Base-by-base conservation (phyloP, 2,797 vertebrate species). In the Centroberyx gerrardi region DNA sequence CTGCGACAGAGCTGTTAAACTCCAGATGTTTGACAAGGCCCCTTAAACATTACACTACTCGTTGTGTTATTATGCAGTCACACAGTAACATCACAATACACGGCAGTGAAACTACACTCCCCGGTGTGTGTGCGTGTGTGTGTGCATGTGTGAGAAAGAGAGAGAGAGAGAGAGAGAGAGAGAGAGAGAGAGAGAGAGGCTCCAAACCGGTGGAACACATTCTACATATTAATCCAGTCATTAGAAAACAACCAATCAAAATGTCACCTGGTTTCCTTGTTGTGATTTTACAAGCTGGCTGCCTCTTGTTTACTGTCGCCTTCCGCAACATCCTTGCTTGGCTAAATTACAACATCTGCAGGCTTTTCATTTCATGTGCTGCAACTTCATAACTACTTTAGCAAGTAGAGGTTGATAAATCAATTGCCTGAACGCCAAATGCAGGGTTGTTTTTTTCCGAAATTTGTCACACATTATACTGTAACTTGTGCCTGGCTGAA, bases 1-100 rank as follows among this genome's bases (percentile, higher is more conserved):
- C 94, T 97, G 96, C 96, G 96, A 97, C 94, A 94, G 96, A 97
- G 97, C 96, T 96, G 94, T 98, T 98, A 97, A 97, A 97, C 92
- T 95, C 97, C 97, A 99, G 97, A 97, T 99, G 97, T 96, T 97
- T 96, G 94, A 95, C 96, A 95, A 93, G 93, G 90, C 89, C 89
- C 84, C 92, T 90, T 90, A 93, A 94, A 93, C 91, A 92, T 91
- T 88, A 94, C 90, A 90, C 88, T 83, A 80, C 84, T 90, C 80
- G 68, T 76, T 83, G 78, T 83, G 88, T 87, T 92, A 89, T 88
- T 87, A 84, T 85, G 81, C 87, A 80, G 81, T 82, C 80, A 49
- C 85, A 86, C 82, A 72, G 70, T 70, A 83, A 75, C 85, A 83
- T 82, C 85, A 80, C 78, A 76, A 83, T 55, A 79, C 84, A 78